These are phyloP conservation scores for Ormyrus thymus DNA, from an alignment of 2,888 invertebrate genomes.

Conservation along the genomic window DNA sequence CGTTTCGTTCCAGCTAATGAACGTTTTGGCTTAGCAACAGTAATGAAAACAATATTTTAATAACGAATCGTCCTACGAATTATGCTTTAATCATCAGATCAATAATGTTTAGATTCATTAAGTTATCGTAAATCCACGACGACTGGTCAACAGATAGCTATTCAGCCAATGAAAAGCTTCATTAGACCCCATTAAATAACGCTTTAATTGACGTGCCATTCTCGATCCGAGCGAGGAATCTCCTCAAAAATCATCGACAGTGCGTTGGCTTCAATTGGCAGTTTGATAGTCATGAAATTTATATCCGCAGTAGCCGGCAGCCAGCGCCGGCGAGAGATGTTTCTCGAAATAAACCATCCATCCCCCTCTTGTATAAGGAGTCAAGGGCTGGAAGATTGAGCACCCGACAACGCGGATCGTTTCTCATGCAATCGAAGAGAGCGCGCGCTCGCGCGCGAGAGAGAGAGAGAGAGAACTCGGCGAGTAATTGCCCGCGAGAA, in stretches of 20 bases:
- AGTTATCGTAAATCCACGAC: no score
- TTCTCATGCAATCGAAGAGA: constrained; percentile 43
- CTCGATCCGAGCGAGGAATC: no score
- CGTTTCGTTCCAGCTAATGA: no score
- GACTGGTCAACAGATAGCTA: no score
- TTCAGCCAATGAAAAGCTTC: background rate
- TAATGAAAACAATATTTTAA: no score
- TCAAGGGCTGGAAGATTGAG: constrained; percentile 36
- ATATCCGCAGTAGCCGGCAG: constrained; percentile 14
- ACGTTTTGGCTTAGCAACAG: no score
- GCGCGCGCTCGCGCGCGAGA: background rate
- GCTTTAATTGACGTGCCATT: constrained; percentile 5
- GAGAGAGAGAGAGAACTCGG: background rate
- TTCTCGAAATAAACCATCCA: constrained; percentile 21
- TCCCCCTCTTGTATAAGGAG: background rate
- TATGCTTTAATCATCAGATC: no score
- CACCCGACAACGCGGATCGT: constrained; percentile 26
- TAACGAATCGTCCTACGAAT: no score
- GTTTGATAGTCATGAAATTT: constrained; percentile 36
- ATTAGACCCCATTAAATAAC: constrained; percentile 5
- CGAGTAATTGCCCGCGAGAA: constrained; percentile 54
- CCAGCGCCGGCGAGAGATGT: background rate
- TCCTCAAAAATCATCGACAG: background rate
- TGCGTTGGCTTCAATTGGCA: constrained; percentile 21
- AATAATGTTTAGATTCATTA: no score